Evolutionary conservation across 2,113 vertebrate species (phyloP).

Genomic region (Syngnathoides biaculeatus): DNA sequence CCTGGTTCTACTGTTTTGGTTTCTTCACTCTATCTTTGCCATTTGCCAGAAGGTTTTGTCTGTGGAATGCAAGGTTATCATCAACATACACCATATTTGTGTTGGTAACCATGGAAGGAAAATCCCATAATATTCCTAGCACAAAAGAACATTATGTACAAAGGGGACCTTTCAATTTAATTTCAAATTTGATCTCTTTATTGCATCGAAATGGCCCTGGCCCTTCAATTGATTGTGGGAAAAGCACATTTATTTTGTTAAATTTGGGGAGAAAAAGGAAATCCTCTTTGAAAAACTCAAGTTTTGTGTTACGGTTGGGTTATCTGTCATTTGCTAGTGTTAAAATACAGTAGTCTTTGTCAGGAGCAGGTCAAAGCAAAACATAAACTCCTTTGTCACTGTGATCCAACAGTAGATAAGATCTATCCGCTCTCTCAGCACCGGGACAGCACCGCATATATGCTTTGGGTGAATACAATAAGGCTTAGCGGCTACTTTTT

Average conservation of each 20-base stretch:
- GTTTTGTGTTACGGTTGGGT: slow-evolving; percentile 4
- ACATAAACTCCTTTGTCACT: slow-evolving; percentile 52
- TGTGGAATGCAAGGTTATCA: slow-evolving; percentile 66
- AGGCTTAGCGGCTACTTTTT: slow-evolving; percentile 60
- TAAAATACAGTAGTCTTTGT: slow-evolving; percentile 32
- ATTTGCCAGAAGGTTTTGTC: slow-evolving; percentile 38
- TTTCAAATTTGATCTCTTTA: slow-evolving; percentile 43
- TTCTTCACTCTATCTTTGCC: slow-evolving; percentile 54
- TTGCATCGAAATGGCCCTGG: slow-evolving; percentile 21
- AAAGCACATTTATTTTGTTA: slow-evolving; percentile 19
- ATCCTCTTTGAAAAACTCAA: slow-evolving; percentile 5
- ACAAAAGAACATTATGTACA: slow-evolving; percentile 45
- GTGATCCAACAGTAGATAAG: slow-evolving; percentile 57
- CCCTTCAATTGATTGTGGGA: slow-evolving; percentile 10
- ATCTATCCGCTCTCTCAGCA: slow-evolving; percentile 57
- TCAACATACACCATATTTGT: slow-evolving; percentile 62
- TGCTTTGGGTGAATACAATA: slow-evolving; percentile 63
- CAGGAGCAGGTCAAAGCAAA: slow-evolving; percentile 28
- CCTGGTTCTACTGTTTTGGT: slow-evolving; percentile 68
- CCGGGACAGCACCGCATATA: slow-evolving; percentile 41
- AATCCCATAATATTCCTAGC: slow-evolving; percentile 60
- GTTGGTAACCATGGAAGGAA: slow-evolving; percentile 63
- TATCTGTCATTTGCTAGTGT: slow-evolving; percentile 32
- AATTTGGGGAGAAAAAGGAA: slow-evolving; percentile 22
- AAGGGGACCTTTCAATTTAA: slow-evolving; percentile 43